These are phyloP conservation scores for Vollenhovia emeryi DNA, from an alignment of 1,140 invertebrate species.

Conservation along the genomic window DNA sequence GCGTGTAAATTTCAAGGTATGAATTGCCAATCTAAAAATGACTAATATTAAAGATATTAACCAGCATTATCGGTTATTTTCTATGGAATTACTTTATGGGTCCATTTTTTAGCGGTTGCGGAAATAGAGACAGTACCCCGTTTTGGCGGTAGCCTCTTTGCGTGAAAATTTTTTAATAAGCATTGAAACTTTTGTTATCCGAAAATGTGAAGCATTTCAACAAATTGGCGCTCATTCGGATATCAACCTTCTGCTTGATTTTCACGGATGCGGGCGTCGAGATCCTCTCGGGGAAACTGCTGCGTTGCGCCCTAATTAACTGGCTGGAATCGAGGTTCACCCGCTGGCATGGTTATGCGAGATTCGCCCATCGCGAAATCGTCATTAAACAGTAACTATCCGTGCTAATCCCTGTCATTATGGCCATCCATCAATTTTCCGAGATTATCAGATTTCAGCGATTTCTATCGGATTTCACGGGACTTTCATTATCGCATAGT, in stretches of 20 bases:
- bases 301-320: slow-evolving; percentile 62
- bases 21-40: slow-evolving; percentile 17
- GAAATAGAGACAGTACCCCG: not conserved
- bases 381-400: slow-evolving; percentile 53
- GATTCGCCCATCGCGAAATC: slow-evolving; percentile 48
- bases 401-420: slow-evolving; percentile 52
- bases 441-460: slow-evolving; percentile 30
- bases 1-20: not conserved
- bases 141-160: not conserved
- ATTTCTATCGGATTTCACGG: slow-evolving; percentile 28
- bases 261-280: slow-evolving; percentile 30
- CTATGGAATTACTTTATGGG: not conserved
- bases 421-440: slow-evolving; percentile 52
- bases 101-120: not conserved
- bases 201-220: not conserved
- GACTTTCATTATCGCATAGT: slow-evolving; percentile 17
- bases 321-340: slow-evolving; percentile 52
- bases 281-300: slow-evolving; percentile 50
- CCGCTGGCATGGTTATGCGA: slow-evolving; percentile 18
- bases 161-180: not conserved
- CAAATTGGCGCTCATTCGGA: not conserved
- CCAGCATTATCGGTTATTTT: not conserved
- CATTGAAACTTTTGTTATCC: not conserved
- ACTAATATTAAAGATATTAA: not conserved
- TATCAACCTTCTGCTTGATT: slow-evolving; percentile 32